These are phyloP conservation scores for Ornithoptera priamus DNA, from an alignment of 2,888 invertebrate species.

Conservation along the genomic window DNA sequence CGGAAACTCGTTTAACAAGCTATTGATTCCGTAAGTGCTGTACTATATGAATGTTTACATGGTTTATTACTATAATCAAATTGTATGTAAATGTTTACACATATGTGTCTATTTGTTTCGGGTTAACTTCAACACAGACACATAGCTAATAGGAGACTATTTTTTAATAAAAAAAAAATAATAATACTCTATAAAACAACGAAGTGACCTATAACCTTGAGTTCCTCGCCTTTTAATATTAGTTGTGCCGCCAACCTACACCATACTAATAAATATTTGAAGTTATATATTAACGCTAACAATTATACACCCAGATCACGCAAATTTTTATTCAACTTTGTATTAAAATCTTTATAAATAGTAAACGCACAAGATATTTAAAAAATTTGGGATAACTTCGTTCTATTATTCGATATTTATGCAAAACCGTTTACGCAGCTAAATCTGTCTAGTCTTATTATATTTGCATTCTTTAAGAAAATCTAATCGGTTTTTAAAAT, in stretches of 20 bases:
- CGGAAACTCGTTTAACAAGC: conserved; percentile 11
- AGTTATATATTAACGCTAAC: not conserved
- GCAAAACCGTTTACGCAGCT: not conserved
- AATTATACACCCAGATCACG: not conserved
- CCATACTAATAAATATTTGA: not conserved
- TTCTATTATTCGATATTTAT: not conserved
- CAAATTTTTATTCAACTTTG: not conserved
- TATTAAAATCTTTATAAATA: not conserved
- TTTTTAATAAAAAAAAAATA: no score
- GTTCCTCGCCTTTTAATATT: no score
- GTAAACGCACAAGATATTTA: not conserved
- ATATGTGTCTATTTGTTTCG: no score
- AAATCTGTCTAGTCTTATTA: not conserved
- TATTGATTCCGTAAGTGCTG: not conserved
- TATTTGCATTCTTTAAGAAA: not conserved
- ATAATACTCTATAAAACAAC: no score
- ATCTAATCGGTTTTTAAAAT: not conserved
- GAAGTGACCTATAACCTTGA: no score
- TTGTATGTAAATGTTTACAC: no score
- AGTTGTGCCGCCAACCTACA: no score
- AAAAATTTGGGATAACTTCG: not conserved
- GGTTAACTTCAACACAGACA: no score
- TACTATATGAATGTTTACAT: not conserved
- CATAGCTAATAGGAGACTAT: no score
- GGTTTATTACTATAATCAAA: not conserved